Base-by-base conservation (phyloP, 2,113 vertebrate genomes). In the Vireo altiloquus region DNA sequence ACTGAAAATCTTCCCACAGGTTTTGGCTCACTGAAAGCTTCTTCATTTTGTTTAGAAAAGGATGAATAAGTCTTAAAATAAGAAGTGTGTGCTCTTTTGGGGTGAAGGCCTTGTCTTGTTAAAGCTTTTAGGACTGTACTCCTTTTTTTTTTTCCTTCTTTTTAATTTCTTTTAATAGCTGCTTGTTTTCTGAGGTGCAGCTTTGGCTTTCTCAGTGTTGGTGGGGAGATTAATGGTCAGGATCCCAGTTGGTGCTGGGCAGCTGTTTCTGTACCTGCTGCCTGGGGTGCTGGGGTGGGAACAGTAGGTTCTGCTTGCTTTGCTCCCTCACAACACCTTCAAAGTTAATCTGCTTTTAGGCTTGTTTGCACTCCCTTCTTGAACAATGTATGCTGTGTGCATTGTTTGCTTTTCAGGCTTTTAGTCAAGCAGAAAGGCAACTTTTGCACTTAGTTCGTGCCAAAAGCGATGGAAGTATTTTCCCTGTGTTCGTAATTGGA, bases 351-450 rank as follows among this genome's bases (percentile, higher is more conserved):
- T 91, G 71, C 69, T 87, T 80, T 46, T 30, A 47, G 70, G 57
- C n/a, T 72, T 82, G 75, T 92, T 94, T 76, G 75, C 22, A 1
- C 46, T 91, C 66, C 23, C 53, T 87, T 76, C 78, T 87, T 80
- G 66, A 94, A 94, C 87, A 89, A 54, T 52, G 54, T 74, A 25
- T 40, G 35, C 82, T 77, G 50, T 90, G 81, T 80, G 54, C 20
- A 37, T 46, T 92, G 82, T 85, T 95, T 91, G 42, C 25, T 94
- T 95, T 95, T 82, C 79, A 78, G 78, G 79, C 59, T 92, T 91
- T 80, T 81, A 85, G 42, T 91, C 39, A 77, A 91, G 84, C 74
- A 80, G 71, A 85, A 95, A 70, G 75, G 63, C 75, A 92, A 82
- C 77, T 87, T 89, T 30, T 66, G 14, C 69, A 27, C 53, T 18